Base-by-base conservation (phyloP, 2,797 vertebrate genomes). In the Phalloptychus januarius region DNA sequence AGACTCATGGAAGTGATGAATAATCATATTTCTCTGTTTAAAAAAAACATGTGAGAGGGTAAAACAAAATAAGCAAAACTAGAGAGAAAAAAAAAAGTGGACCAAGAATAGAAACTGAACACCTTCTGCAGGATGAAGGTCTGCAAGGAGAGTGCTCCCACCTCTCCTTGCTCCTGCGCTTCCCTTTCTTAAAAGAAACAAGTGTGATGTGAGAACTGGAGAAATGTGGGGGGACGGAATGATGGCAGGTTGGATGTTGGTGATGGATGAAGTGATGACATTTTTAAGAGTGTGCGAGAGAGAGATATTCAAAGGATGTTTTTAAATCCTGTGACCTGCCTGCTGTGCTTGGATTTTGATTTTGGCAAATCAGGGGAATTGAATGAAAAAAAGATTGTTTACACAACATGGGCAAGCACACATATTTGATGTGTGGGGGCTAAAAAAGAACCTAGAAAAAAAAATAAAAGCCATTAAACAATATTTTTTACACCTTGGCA, bases 401-500 rank as follows among this genome's bases (percentile, higher is more conserved):
- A 87, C 44, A 67, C 82, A 82, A 87, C 63, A 50, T 73, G 50
- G 81, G 85, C 76, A 87, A 83, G 71, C 58, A 91, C 74, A 84
- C 88, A 76, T 85, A 83, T 94, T 90, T 93, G 95, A 95, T 94
- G 94, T 81, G 91, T 81, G 91, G 92, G 92, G 90, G 92, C 94
- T 94, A 95, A 76, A 85, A 90, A 94, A 95, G 95, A 94, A 86
- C 94, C 91, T 91, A 93, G 92, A 90, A 71, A 75, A 87, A 65
- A 83, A 95, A 93, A 91, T 96, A 54, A 54, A n/a, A 54, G 48
- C 7, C 3, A 3, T 95, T 95, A 95, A 96, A 97, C 94, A 96
- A 97, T 96, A 96, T 93, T 97, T 96, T 97, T 97, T 97, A 97
- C 96, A 97, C 97, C 96, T 97, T 98, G 97, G 97, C 97, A 98